phyloP scores from a whole-genome alignment of 2,113 vertebrate species.

The Neopipo cinnamomea region DNA sequence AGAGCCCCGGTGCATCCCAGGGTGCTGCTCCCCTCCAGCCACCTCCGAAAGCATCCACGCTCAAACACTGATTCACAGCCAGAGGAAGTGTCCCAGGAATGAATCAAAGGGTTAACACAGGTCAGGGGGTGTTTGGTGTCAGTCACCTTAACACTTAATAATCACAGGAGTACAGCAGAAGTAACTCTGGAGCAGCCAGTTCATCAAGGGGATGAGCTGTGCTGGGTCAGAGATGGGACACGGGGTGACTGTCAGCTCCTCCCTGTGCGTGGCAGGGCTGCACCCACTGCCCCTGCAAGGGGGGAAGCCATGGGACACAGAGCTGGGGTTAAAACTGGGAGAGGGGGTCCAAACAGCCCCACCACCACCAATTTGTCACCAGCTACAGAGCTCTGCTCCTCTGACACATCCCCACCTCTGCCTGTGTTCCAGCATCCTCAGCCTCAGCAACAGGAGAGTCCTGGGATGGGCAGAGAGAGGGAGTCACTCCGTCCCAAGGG shows the following conservation, averaged over 20 bases:
- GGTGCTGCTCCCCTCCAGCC: not conserved
- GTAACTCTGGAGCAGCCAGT: not conserved
- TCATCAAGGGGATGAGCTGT: not conserved
- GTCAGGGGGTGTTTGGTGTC: not conserved
- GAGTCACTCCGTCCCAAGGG: not conserved
- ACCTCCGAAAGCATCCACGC: rapidly evolving
- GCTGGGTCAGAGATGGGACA: not conserved
- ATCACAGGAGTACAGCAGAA: not conserved
- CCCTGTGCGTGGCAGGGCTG: not conserved
- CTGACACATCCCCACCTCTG: rapidly evolving
- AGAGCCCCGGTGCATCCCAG: not conserved
- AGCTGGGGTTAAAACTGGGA: not conserved
- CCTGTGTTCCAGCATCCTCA: not conserved
- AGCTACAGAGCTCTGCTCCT: not conserved
- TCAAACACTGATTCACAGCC: not conserved
- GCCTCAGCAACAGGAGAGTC: not conserved
- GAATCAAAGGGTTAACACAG: not conserved
- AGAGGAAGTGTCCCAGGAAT: not conserved
- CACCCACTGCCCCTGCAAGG: not conserved
- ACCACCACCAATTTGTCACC: rapidly evolving
- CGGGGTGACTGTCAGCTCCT: rapidly evolving
- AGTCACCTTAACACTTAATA: not conserved
- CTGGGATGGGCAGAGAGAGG: not conserved
- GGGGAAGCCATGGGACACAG: rapidly evolving
- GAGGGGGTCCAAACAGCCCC: not conserved